Base-by-base conservation (phyloP, 2,888 invertebrate species). In the Ceriagrion tenellum region DNA sequence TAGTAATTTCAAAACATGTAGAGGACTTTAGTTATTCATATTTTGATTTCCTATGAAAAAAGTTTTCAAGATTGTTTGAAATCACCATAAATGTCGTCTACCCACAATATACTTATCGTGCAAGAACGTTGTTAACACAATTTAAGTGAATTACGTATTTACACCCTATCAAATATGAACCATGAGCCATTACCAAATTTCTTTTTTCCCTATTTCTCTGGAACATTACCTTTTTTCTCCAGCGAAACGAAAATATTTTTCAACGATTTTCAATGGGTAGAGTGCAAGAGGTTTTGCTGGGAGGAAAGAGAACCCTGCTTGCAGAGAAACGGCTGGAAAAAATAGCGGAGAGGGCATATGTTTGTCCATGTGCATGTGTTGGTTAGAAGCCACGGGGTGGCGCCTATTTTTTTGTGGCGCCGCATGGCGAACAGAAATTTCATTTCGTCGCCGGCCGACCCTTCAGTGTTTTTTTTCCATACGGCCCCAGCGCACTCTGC, bases 381-480 rank as follows among this genome's bases (percentile, higher is more conserved):
- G 81, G 81, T 35, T 35, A 35, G 81, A 35, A 81, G 81, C 81
- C 81, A 81, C 81, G 81, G 81, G 47, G 81, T 35, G 81, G 81
- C 81, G 81, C 18, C 81, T 35, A 81, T 81, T 81, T 59, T 81
- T 81, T 81, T 81, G 81, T 23, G 81, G 81, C 81, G 81, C 81
- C 81, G 81, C 81, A 81, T 81, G 81, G 81, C 35, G 81, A 81
- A 35, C 81, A 81, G 81, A 81, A 81, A 81, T 81, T 81, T 81
- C 81, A 81, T 81, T 81, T 81, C 35, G 81, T 26, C 81, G 35
- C 81, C 6, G 10, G 16, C 59, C 59, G 59, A 47, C 2, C 26
- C 69, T 81, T 35, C 30, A 3, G 13, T 81, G 13, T 30, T 63
- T 23, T 59, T 81, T 81, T 26, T 81, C 81, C 35, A 35, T 35